Evolutionary conservation across 2,797 vertebrate species (phyloP), one percentile per base, ranked within the genome.

Genomic region (Chaenodraco wilsoni): DNA sequence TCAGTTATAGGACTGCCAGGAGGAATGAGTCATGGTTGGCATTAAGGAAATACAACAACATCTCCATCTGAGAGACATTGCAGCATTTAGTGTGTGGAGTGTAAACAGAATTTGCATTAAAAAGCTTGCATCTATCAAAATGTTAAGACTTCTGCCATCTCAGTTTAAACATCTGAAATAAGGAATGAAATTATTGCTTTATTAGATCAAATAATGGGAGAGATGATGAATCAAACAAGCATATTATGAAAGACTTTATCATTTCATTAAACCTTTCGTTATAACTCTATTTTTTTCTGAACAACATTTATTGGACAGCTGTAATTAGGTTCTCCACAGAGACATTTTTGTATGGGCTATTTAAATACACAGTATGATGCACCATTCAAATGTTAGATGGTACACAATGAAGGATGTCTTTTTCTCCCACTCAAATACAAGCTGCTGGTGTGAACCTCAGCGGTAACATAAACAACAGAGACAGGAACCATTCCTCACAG

Each of bases 31-130:
- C 68, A 77, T 64, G 11, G 51, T 62, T 76, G 76, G 44, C 75
- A 51, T 70, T 86, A 71, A 58, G 58, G 41, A 86, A 84, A 82
- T 63, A 65, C 56, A 60, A 62, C 9, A 68, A 77, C 75, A 81
- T 74, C 52, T 77, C 46, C 63, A n/a, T 77, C 52, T 71, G 52
- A 54, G 69, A 75, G 52, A 61, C 9, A 19, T 50, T 67, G 74
- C 66, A 56, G 74, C 15, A 52, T 81, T 69, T 27, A 72, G 52
- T 65, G 50, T 64, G 15, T 3, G 44, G 46, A 57, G 65, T 17
- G 40, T 77, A 74, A 75, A 78, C 75, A 81, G 33, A 23, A 84
- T 72, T 69, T 68, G 69, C 56, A 76, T 75, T 70, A 41, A 64
- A 81, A 46, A 23, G 19, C 41, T 51, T 21, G 45, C 7, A 44